Base-by-base conservation (phyloP, 2,888 invertebrate genomes). In the Syrphus vitripennis region DNA sequence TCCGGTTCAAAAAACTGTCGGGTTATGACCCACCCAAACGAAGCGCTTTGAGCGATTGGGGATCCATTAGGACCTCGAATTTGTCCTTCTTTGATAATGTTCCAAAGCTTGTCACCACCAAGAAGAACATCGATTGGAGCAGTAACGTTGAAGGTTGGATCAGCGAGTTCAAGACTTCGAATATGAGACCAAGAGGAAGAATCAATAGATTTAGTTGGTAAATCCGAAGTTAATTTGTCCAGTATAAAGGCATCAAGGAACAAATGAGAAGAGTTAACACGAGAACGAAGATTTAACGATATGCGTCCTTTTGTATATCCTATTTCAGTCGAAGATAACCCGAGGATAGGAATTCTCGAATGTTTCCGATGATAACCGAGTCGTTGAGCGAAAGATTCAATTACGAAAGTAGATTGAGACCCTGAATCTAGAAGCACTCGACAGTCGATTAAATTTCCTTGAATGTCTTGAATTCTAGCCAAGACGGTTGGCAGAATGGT, bases 101-200 rank as follows among this genome's bases (percentile, higher is more conserved):
- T n/a, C n/a, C n/a, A n/a, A n/a, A n/a, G 10, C 10, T 34, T 4
- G 10, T 61, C 59, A 24, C 50, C 74, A 3, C 74, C 53, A 1
- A 74, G 53, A 12, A 74, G n/a, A 14, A 63, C 21, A 19, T 74
- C 75, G 14, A 65, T 55, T 21, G 55, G 42, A 2, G 21, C 29
- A 45, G 55, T 29, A 3, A 55, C 2, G 4, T 75, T 75, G 5
- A 65, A 65, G 3, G 19, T 9, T 0, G 75, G 65, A 55, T 74
- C 37, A 3, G 50, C 63, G 0, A 37, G 50, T n/a, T 50, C 53
- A 24, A 50, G 26, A 7, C 24, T 29, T 14, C 4, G 29, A 29
- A 74, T 53, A 14, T 53, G 29, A 19, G 14, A n/a, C 14, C 31
- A 59, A 0, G 16, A 31, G 4, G 59, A 48, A 4, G 19, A 4